Base-by-base conservation (phyloP, 2,113 vertebrate species). In the Bos indicus region DNA sequence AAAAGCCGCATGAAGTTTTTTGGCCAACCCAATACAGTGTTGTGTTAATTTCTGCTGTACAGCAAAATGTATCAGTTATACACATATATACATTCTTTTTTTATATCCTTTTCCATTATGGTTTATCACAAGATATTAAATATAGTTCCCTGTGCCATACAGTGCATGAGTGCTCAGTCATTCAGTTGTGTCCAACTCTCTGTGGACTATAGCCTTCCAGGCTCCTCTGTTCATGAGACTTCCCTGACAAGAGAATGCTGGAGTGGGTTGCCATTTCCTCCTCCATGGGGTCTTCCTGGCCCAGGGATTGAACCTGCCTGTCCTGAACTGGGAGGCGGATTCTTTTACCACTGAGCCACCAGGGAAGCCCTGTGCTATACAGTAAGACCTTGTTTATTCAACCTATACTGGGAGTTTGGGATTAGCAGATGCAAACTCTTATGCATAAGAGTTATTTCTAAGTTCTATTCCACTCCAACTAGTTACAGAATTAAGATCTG, bases 81-180 rank as follows among this genome's bases (percentile, higher is more conserved):
- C 10, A 81, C 10, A 81, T 17, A n/a, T 52, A 81, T n/a, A 21
- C 28, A 81, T 33, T 21, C 78, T 7, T 52, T 51, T 51, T n/a
- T 52, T 19, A 52, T 33, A 21, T 33, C 46, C 46, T 81, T 81
- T 81, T 13, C 16, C 28, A 52, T 51, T 81, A 33, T 33, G 16
- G 16, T 19, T 81, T 52, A 81, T 51, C 28, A 51, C 46, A 33
- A 48, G 16, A 33, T 81, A 51, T 6, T 33, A 30, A 33, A 30
- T 52, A 81, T 2, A 81, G 78, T 51, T 81, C 28, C 16, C 28
- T 81, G 46, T 21, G 78, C 46, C 5, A 33, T 19, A 7, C 16
- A 52, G 5, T 0, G 0, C 12, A 8, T 3, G 3, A 11, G 23
- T 43, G 71, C 36, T 43, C 21, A 40, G 19, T 5, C n/a, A 43